Conservation (phyloP, 2,888 invertebrate genomes). For the Microplitis manilae region DNA sequence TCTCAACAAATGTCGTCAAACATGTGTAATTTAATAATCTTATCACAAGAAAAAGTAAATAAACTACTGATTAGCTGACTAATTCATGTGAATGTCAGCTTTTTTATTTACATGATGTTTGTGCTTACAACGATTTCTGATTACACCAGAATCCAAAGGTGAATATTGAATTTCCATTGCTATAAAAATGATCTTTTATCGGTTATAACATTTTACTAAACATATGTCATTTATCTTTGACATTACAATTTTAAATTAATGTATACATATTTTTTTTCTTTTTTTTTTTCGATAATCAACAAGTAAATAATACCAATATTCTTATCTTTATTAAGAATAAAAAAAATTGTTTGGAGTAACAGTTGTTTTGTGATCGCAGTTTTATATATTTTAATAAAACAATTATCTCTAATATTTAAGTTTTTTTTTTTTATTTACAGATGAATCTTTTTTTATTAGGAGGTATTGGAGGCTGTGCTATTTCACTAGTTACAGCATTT, state of each 20-base stretch:
- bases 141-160: conserved; percentile 63
- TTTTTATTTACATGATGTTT: conserved; percentile 48
- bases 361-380: neutral
- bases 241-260: neutral
- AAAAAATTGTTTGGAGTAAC: neutral
- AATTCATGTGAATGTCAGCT: conserved; percentile 51
- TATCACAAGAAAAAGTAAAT: conserved; percentile 61
- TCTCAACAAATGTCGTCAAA: conserved; percentile 61
- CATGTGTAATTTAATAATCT: conserved; percentile 54
- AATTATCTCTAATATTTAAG: neutral
- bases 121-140: conserved; percentile 53
- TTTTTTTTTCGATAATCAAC: neutral
- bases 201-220: neutral
- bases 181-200: neutral
- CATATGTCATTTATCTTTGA: conserved; percentile 31
- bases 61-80: conserved; percentile 64
- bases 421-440: conserved; percentile 53
- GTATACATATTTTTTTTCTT: conserved; percentile 1
- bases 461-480: conserved; percentile 62
- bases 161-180: conserved; percentile 41
- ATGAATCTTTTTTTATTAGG: conserved; percentile 68
- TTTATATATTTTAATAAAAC: neutral
- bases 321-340: neutral
- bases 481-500: conserved; percentile 62
- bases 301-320: neutral